These are phyloP conservation scores for Antitype chi DNA, from an alignment of 2,888 invertebrate species.

Conservation along the genomic window DNA sequence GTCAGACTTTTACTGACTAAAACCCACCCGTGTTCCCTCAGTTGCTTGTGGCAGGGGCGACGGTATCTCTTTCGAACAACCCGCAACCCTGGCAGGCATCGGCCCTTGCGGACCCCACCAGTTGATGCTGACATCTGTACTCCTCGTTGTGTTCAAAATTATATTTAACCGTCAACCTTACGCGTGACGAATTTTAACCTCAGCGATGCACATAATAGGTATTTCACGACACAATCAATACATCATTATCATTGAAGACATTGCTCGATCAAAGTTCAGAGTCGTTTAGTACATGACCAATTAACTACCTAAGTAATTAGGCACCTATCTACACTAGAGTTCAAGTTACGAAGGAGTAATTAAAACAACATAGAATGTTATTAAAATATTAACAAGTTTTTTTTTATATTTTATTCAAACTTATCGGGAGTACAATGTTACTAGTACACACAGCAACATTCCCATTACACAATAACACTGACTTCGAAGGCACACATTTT, in stretches of 20 bases:
- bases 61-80: no score
- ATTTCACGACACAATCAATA: background rate
- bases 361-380: background rate
- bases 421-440: constrained; percentile 5
- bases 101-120: no score
- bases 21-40: no score
- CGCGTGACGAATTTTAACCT: background rate
- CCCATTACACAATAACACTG: constrained; percentile 26
- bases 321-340: background rate
- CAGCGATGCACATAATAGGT: constrained; percentile 1
- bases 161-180: background rate
- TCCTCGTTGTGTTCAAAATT: background rate
- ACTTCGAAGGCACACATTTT: constrained; percentile 46
- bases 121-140: no score
- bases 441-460: constrained; percentile 3
- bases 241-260: background rate
- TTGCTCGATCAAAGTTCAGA: background rate
- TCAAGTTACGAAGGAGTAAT: constrained; percentile 2
- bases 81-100: no score
- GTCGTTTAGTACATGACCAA: background rate
- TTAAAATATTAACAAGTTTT: constrained; percentile 21
- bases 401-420: constrained; percentile 10
- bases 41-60: no score
- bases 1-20: no score
- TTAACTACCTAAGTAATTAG: background rate